A percentile compares a stretch with the other conserved stretches of the same genome.
Evolutionary conservation across 2,113 vertebrate genomes (phyloP).

Genomic region (Spea bombifrons): DNA sequence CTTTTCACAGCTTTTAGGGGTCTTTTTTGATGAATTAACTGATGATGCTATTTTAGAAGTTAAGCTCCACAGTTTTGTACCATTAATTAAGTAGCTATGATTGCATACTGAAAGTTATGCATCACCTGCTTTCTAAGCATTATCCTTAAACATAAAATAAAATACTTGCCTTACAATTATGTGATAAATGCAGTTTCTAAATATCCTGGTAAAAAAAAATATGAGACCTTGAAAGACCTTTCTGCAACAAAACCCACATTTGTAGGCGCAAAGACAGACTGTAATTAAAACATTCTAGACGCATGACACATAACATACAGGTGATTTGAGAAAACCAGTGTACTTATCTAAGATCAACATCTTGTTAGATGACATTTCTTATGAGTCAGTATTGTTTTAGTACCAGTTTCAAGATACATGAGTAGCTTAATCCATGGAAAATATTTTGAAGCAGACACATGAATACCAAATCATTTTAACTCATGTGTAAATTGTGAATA

Average conservation of each 20-base stretch:
- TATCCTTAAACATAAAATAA: too few relatives aligned
- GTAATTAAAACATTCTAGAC: constrained; percentile 41
- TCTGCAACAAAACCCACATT: not conserved
- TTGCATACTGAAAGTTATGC: too few relatives aligned
- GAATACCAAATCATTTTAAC: constrained; percentile 2
- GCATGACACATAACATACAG: constrained; percentile 39
- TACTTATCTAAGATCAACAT: constrained; percentile 38
- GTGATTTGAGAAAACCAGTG: constrained; percentile 28
- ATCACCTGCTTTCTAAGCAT: too few relatives aligned
- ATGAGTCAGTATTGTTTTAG: constrained; percentile 36
- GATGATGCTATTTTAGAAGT: too few relatives aligned
- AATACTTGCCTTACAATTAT: too few relatives aligned
- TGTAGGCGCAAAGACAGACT: constrained; percentile 27
- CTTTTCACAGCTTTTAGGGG: too few relatives aligned
- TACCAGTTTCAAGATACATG: constrained; percentile 15
- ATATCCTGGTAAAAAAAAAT: not conserved
- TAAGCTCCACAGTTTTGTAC: too few relatives aligned
- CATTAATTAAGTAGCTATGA: too few relatives aligned
- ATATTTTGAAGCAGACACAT: constrained; percentile 8
- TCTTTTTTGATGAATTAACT: too few relatives aligned
- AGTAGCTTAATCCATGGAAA: constrained; percentile 33
- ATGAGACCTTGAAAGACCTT: not conserved
- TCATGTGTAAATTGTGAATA: too few relatives aligned
- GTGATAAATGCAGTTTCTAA: too few relatives aligned
- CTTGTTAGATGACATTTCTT: constrained; percentile 25